Conservation (phyloP, 2,888 invertebrate species). For the Aspidiotus destructor region DNA sequence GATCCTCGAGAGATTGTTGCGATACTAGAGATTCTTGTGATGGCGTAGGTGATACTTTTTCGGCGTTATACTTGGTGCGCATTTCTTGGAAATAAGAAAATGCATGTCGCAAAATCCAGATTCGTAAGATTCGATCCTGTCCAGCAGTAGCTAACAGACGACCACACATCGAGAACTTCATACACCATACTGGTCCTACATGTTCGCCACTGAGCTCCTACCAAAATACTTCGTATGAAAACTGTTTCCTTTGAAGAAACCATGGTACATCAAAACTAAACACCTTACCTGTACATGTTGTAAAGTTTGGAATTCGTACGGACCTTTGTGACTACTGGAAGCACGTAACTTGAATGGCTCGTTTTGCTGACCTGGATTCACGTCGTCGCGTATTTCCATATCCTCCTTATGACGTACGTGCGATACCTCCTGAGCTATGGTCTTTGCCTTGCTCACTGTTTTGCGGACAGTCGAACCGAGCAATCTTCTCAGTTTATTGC, state of each 20-base stretch:
- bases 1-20: slow-evolving; percentile 58
- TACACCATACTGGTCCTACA: slow-evolving; percentile 93
- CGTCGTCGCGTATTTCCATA: slow-evolving; percentile 70
- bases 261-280: background rate
- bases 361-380: slow-evolving; percentile 34
- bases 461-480: slow-evolving; percentile 82
- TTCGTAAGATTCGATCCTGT: slow-evolving; percentile 83
- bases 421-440: slow-evolving; percentile 48
- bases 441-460: slow-evolving; percentile 59
- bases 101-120: slow-evolving; percentile 90
- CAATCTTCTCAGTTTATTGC: slow-evolving; percentile 58
- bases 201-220: slow-evolving; percentile 72
- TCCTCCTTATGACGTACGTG: slow-evolving; percentile 81
- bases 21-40: slow-evolving; percentile 85
- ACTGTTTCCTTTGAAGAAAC: too few species aligned
- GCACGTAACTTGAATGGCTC: slow-evolving; percentile 69
- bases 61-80: slow-evolving; percentile 87
- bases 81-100: slow-evolving; percentile 87
- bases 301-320: slow-evolving; percentile 87
- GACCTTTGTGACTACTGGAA: slow-evolving; percentile 91
- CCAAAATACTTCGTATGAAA: background rate
- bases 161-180: slow-evolving; percentile 96
- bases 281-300: slow-evolving; percentile 70
- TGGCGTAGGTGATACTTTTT: slow-evolving; percentile 84
- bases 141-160: slow-evolving; percentile 92